These are phyloP conservation scores for Pseudococcus jackbeardsleyi DNA, from an alignment of 2,888 invertebrate species.

Conservation along the genomic window DNA sequence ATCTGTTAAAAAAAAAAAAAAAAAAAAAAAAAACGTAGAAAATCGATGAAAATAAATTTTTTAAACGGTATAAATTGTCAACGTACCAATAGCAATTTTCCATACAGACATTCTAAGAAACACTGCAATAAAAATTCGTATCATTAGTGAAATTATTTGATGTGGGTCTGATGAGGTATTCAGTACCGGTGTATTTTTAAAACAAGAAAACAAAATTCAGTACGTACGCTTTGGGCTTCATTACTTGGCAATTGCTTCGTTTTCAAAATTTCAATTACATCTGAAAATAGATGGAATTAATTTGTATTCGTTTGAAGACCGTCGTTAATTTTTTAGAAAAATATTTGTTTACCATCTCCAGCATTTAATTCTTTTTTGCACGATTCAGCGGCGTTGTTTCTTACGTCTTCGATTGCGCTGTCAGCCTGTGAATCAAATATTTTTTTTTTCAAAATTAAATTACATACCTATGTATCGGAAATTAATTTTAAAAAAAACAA, in stretches of 20 bases:
- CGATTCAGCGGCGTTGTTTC: not conserved
- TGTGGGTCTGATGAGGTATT: not conserved
- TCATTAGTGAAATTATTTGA: not conserved
- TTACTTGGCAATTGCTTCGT: constrained; percentile 20
- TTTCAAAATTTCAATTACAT: constrained; percentile 11
- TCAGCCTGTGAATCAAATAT: not conserved
- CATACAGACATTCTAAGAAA: constrained; percentile 68
- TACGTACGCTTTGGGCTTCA: constrained; percentile 53
- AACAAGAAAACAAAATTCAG: not conserved
- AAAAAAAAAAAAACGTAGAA: not conserved
- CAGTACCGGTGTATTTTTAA: not conserved
- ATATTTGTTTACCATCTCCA: constrained; percentile 5
- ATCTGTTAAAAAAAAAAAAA: not conserved
- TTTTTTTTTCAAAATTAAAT: too few relatives aligned
- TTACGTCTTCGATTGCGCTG: not conserved
- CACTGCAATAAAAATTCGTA: constrained; percentile 65
- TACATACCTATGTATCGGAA: not conserved
- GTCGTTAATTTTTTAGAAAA: not conserved
- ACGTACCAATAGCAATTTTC: constrained; percentile 67
- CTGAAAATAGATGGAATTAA: constrained; percentile 9
- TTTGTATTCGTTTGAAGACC: not conserved
- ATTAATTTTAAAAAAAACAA: too few relatives aligned
- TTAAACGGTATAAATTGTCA: not conserved
- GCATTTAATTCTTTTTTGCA: constrained; percentile 52
- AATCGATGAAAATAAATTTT: not conserved